Conservation (phyloP, 2,113 vertebrate genomes). For the Gadus chalcogrammus region DNA sequence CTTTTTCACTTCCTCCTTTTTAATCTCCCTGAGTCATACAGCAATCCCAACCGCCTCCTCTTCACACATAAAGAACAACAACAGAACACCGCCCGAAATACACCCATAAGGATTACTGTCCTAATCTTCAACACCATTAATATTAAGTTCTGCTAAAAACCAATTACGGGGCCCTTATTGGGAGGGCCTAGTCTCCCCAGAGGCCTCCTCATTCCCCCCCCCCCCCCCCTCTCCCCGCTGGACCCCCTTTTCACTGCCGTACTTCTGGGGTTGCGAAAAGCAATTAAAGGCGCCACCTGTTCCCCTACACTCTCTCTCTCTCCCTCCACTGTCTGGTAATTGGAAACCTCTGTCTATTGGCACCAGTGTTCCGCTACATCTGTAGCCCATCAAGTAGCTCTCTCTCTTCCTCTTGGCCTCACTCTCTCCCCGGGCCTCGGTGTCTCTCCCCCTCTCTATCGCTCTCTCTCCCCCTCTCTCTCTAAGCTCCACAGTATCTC, state of each 20-base stretch:
- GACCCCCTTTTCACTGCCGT: slow-evolving; percentile 34
- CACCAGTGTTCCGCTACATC: slow-evolving; percentile 50
- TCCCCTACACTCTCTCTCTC: slow-evolving; percentile 41
- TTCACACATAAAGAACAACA: neutral
- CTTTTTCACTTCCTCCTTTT: too few relatives aligned
- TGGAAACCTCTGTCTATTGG: slow-evolving; percentile 66
- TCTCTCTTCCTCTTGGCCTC: neutral
- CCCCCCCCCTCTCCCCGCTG: slow-evolving; percentile 21
- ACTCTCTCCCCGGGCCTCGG: too few relatives aligned
- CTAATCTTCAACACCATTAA: slow-evolving; percentile 19
- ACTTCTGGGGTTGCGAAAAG: slow-evolving; percentile 65
- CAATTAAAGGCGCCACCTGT: slow-evolving; percentile 75
- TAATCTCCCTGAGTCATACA: neutral
- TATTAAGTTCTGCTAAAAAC: slow-evolving; percentile 44
- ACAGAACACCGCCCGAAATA: neutral
- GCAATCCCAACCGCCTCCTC: neutral
- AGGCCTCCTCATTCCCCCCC: slow-evolving; percentile 6
- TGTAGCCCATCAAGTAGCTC: slow-evolving; percentile 60
- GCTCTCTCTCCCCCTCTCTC: too few relatives aligned
- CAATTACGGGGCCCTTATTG: slow-evolving; percentile 49
- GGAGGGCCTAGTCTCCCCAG: slow-evolving; percentile 37
- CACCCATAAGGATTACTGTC: slow-evolving; percentile 13
- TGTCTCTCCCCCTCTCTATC: too few relatives aligned
- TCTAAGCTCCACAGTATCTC: too few relatives aligned
- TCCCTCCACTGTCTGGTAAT: slow-evolving; percentile 53